These are phyloP conservation scores for Papilio demoleus DNA, from an alignment of 2,888 invertebrate genomes.

Conservation along the genomic window DNA sequence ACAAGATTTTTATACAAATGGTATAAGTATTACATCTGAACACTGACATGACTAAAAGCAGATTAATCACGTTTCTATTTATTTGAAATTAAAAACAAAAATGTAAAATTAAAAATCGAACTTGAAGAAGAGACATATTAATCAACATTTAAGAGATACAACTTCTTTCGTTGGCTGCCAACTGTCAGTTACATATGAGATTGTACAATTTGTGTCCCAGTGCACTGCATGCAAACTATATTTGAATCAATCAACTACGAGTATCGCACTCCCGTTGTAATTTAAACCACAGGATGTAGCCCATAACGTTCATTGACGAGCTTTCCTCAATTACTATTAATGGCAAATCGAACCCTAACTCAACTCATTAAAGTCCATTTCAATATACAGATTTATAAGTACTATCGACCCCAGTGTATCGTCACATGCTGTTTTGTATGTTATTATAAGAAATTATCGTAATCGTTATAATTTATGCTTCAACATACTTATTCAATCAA, in stretches of 20 bases:
- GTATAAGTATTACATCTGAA: too few relatives aligned
- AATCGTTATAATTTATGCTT: constrained; percentile 28
- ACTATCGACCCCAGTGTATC: constrained; percentile 31
- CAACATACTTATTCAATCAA: constrained; percentile 20
- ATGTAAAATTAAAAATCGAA: too few relatives aligned
- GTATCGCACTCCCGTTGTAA: constrained; percentile 68
- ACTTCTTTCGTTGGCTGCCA: not conserved
- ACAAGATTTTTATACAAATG: too few relatives aligned
- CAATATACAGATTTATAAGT: constrained; percentile 14
- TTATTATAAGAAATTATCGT: constrained; percentile 31
- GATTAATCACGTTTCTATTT: too few relatives aligned
- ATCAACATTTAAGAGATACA: not conserved
- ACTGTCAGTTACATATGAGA: not conserved
- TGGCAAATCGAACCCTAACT: constrained; percentile 13
- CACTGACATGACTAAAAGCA: too few relatives aligned
- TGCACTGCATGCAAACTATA: constrained; percentile 45
- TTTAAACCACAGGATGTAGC: constrained; percentile 78
- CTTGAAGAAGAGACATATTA: too few relatives aligned
- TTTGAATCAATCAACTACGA: constrained; percentile 65
- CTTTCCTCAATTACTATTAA: constrained; percentile 57
- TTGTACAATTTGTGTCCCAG: constrained; percentile 25
- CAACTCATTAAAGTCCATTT: constrained; percentile 19
- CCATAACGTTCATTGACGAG: constrained; percentile 72
- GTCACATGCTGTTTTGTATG: constrained; percentile 21
- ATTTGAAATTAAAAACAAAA: too few relatives aligned